Evolutionary conservation across 2,888 invertebrate genomes (phyloP), one percentile per base, ranked within the genome.

Genomic region (Leptura quadrifasciata): DNA sequence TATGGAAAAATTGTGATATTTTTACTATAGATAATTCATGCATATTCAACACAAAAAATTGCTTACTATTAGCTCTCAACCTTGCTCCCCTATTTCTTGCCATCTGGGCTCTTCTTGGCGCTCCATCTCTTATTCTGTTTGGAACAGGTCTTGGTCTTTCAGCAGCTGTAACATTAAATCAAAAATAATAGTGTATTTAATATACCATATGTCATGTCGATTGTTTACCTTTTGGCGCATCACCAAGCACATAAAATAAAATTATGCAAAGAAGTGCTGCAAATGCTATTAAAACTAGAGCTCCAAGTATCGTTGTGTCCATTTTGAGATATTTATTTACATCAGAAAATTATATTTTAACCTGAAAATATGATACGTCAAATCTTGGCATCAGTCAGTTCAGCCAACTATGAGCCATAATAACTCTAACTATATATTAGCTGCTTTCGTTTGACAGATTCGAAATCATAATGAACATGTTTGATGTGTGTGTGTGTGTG

Each of bases 61-160:
- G 1, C 21, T 76, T 79, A 83, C 83, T 80, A 77, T 82, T 82
- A 17, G 82, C 92, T 86, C 93, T 91, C 90, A 93, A 91, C 75
- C 94, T 90, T 47, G 92, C 92, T 65, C 95, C 92, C 84, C 94
- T 93, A 88, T 94, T 95, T 79, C 95, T 91, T 4, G 93, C 93
- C 39, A 94, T 93, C 84, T 94, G 94, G 0, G 94, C 94, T 84
- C 95, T 91, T 67, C 95, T 91, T 20, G 93, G 93, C 0, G 91
- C 91, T 9, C 84, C 87, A 61, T 92, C 92, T 87, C 92, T 92
- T 81, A 72, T 68, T 63, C 86, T 83, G 75, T 85, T 88, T 35
- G 89, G 87, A 52, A 86, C 84, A 65, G 82, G 80, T 80, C 84
- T 83, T 6, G 81, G 84, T 67, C 85, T 82, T 72, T 85, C 80